phyloP scores from a whole-genome alignment of 2,797 vertebrate genomes.

The Dicrostonyx torquatus region DNA sequence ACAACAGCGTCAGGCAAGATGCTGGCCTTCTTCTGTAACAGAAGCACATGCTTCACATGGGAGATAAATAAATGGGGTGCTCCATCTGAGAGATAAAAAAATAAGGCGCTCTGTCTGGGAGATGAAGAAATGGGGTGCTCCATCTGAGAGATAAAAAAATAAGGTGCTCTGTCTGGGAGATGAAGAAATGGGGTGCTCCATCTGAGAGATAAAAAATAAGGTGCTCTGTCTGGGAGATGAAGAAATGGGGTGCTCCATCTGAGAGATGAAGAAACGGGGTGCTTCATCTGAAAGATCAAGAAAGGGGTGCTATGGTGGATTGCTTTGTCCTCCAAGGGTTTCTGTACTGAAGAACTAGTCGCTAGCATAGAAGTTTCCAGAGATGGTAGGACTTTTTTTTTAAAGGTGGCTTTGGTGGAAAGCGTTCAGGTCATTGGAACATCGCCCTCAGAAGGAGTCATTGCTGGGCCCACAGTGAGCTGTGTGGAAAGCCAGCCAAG shows the following conservation, averaged over 20 bases:
- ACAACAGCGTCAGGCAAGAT: accelerated
- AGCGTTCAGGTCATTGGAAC: not conserved
- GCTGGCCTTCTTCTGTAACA: accelerated
- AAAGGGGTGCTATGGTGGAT: not conserved
- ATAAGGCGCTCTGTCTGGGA: not conserved
- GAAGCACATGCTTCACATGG: not conserved
- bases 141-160: not conserved
- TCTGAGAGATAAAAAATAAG: no score
- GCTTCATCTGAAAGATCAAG: not conserved
- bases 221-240: not conserved
- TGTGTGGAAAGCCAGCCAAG: not conserved
- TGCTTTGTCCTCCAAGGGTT: not conserved
- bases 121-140: not conserved
- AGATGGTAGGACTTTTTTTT: not conserved
- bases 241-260: not conserved
- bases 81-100: not conserved
- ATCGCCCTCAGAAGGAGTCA: not conserved
- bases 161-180: no score
- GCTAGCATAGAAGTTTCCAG: not conserved
- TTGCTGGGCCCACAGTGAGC: no score
- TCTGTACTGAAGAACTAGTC: not conserved
- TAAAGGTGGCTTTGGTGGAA: not conserved
- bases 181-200: not conserved
- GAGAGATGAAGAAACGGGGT: not conserved
- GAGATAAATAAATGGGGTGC: not conserved